Conservation (phyloP, 2,797 vertebrate genomes). For the Manis pentadactyla region DNA sequence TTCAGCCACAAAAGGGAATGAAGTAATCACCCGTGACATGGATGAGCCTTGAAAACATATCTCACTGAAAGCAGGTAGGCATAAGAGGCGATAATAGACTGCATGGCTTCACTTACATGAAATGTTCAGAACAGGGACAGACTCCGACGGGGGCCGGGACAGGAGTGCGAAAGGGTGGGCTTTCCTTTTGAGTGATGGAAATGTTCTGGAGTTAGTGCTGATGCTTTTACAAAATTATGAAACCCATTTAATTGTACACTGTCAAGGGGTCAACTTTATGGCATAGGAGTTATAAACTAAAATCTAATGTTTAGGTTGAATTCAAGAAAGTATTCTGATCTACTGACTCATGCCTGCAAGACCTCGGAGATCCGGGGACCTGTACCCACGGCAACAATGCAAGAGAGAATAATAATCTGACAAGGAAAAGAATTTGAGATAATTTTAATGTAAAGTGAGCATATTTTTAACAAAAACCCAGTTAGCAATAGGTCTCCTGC, state of each 20-base stretch:
- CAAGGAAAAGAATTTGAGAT: not conserved
- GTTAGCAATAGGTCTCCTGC: not conserved
- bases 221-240: not conserved
- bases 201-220: not conserved
- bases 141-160: not conserved
- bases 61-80: not conserved
- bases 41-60: not conserved
- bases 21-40: not conserved
- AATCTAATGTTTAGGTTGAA: not conserved
- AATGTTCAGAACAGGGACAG: not conserved
- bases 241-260: not conserved
- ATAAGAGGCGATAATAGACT: not conserved
- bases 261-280: not conserved
- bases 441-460: not conserved
- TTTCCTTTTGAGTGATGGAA: not conserved
- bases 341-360: not conserved
- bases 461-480: not conserved
- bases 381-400: not conserved
- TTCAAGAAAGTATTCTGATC: not conserved
- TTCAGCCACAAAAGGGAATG: not conserved
- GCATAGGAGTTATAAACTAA: not conserved
- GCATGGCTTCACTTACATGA: not conserved
- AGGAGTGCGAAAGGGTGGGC: not conserved
- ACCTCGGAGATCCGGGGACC: not conserved
- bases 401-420: not conserved